These are phyloP conservation scores for Leptinotarsa tumamoca DNA, from an alignment of 2,888 invertebrate genomes.

Conservation along the genomic window DNA sequence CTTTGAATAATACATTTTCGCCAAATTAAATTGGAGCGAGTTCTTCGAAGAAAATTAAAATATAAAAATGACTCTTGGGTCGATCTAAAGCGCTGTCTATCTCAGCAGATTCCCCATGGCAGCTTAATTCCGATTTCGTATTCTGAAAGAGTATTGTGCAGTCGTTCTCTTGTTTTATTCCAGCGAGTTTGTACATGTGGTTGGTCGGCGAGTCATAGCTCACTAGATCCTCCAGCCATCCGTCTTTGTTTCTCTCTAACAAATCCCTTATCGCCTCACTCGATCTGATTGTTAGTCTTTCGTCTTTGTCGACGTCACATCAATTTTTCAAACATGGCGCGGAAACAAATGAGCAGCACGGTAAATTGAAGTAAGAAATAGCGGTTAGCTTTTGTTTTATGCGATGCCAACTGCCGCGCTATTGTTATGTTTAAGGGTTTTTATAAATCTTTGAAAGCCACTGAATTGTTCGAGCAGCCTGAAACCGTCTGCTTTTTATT, in stretches of 20 bases:
- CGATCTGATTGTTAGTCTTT: slow-evolving; percentile 65
- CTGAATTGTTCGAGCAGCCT: slow-evolving; percentile 57
- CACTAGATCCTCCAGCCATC: slow-evolving; percentile 48
- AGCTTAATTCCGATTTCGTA: slow-evolving; percentile 60
- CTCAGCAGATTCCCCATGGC: slow-evolving; percentile 38
- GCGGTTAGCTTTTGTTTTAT: slow-evolving; percentile 68
- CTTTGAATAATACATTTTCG: slow-evolving; percentile 37
- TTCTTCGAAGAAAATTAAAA: slow-evolving; percentile 39
- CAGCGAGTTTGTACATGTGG: slow-evolving; percentile 60
- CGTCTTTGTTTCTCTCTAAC: slow-evolving; percentile 36
- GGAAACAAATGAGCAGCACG: slow-evolving; percentile 67
- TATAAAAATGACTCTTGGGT: slow-evolving; percentile 40
- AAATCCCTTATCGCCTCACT: slow-evolving; percentile 59
- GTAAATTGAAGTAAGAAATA: slow-evolving; percentile 68
- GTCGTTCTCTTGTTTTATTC: slow-evolving; percentile 65
- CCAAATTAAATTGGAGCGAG: slow-evolving; percentile 38
- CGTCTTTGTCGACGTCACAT: slow-evolving; percentile 68
- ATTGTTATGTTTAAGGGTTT: slow-evolving; percentile 65
- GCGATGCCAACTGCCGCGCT: slow-evolving; percentile 66
- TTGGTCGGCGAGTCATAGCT: slow-evolving; percentile 64
- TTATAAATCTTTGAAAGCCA: slow-evolving; percentile 61
- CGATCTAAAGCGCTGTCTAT: slow-evolving; percentile 34
- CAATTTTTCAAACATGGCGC: slow-evolving; percentile 67
- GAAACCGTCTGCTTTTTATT: slow-evolving; percentile 62
- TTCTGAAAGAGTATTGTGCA: slow-evolving; percentile 63